Evolutionary conservation across 2,797 vertebrate species (phyloP).

Genomic region (Luscinia luscinia): DNA sequence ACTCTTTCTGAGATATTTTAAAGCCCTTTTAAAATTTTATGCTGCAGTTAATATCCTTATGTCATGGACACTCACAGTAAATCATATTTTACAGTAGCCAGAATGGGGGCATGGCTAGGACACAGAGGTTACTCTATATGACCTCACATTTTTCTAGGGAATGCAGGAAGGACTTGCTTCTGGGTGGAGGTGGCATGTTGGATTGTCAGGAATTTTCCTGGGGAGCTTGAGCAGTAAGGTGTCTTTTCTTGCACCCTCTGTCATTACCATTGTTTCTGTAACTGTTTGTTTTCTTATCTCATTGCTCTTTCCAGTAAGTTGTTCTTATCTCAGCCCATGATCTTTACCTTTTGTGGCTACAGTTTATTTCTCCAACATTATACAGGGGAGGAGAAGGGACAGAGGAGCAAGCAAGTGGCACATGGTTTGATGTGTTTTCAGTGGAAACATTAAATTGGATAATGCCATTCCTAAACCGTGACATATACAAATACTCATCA

Average conservation of each 20-base stretch:
- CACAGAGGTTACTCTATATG: not conserved
- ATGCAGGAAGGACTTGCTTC: fast-evolving
- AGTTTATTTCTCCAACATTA: not conserved
- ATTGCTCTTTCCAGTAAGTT: not conserved
- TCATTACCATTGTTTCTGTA: not conserved
- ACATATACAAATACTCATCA: not conserved
- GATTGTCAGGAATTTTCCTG: not conserved
- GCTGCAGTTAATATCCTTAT: not conserved
- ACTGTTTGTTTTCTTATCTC: not conserved
- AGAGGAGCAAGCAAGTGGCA: fast-evolving
- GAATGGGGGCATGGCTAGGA: not conserved
- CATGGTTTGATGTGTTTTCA: not conserved
- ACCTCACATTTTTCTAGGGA: not conserved
- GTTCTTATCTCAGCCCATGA: not conserved
- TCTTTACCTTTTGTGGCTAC: not conserved
- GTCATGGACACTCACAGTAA: not conserved
- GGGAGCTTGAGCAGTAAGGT: fast-evolving
- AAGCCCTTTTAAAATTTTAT: not conserved
- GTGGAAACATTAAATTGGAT: not conserved
- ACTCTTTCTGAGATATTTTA: not conserved
- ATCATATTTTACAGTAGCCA: not conserved
- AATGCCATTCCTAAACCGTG: not conserved
- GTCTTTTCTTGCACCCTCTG: not conserved
- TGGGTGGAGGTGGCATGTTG: fast-evolving
- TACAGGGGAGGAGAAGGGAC: not conserved